Conservation (phyloP, 2,888 invertebrate species). For the Oconnorella tubifera region DNA sequence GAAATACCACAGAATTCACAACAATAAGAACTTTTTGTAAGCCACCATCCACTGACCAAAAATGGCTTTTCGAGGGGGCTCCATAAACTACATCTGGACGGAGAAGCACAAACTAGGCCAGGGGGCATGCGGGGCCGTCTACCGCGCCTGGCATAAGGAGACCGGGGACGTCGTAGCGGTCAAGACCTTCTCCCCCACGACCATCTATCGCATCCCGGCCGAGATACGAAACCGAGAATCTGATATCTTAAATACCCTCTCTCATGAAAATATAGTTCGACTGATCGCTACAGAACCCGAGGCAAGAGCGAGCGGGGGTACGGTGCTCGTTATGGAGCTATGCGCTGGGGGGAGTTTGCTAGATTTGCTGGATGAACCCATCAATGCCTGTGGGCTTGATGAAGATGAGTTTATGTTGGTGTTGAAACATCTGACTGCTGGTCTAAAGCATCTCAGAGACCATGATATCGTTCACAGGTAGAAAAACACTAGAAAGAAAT, state of each 20-base stretch:
- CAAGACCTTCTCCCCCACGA: background rate
- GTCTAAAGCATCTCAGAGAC: background rate
- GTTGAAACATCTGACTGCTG: background rate
- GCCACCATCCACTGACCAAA: too few species aligned
- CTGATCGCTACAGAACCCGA: background rate
- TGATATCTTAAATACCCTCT: background rate
- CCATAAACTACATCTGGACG: background rate
- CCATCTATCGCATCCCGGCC: background rate
- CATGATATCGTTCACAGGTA: background rate
- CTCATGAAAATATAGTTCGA: background rate
- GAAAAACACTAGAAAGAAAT: too few species aligned
- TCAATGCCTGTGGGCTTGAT: conserved; percentile 84
- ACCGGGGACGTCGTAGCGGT: background rate
- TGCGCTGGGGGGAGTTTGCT: conserved; percentile 84
- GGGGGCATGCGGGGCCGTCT: background rate
- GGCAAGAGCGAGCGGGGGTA: conserved; percentile 1
- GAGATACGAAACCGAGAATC: background rate
- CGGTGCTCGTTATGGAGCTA: conserved; percentile 69
- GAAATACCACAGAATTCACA: too few species aligned
- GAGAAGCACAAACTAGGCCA: background rate
- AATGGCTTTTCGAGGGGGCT: too few species aligned
- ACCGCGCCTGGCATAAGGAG: background rate
- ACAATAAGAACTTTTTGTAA: too few species aligned
- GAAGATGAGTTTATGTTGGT: conserved; percentile 58
- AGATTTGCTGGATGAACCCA: conserved; percentile 89